Base-by-base conservation (phyloP, 2,888 invertebrate species). In the Odontocolon sp. region DNA sequence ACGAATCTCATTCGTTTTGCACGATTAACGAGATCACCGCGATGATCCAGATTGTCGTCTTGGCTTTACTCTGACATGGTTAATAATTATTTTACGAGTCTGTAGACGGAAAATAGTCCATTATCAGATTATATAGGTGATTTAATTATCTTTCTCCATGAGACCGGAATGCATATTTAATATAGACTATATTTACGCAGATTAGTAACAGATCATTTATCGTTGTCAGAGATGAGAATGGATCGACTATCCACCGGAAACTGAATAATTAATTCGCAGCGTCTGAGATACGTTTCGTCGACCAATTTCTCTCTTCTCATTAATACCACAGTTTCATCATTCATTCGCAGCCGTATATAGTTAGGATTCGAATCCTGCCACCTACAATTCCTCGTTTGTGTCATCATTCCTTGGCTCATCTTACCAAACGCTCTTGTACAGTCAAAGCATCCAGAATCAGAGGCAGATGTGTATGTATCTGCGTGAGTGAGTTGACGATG, bases 401-500 rank as follows among this genome's bases (percentile, higher is more conserved):
- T 26, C 47, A 50, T 57, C 16, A 28, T 42, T 52, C 33, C 14
- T 26, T 11, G 23, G 64, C 52, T 52, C 64, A 45, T 66, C 66
- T 64, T 54, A 52, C 28, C 42, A 23, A 64, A 75, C 42, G 16
- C 26, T 42, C 70, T 50, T 52, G 47, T 59, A 57, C 36, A 70
- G 59, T 64, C 70, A 31, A 31, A 40, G 38, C 14, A 52, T 69
- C 31, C 40, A 18, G 40, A 31, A 33, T 26, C 14, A 26, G 26
- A 28, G 47, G 38, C 40, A 26, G 31, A 42, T 18, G 21, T 26
- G 45, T 31, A 45, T 66, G 47, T 33, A 45, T 67, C 52, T n/a
- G n/a, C n/a, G n/a, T n/a, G n/a, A 59, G 45, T 14, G 45, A 59
- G 45, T 66, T 54, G 75, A 75, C 76, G 76, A 76, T 64, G 70